Evolutionary conservation across 1,140 invertebrate genomes (phyloP), one percentile per base, ranked within the genome.

Genomic region (Scaptomyza pallida): DNA sequence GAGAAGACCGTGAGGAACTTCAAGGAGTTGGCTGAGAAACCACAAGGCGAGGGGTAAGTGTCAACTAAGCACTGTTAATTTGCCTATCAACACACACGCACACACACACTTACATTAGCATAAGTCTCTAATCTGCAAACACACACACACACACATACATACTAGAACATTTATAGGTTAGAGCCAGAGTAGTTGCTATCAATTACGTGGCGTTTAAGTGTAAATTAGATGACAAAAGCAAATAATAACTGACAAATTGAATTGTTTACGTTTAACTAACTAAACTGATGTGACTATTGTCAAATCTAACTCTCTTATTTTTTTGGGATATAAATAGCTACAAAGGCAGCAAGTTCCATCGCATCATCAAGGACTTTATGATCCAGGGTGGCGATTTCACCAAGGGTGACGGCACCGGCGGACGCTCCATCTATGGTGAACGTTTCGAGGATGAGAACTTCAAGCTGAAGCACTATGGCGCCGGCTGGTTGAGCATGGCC

Each of bases 391-490:
- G 97, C 60, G 97, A 98, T 90, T 98, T 98, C 88, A 98, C 97
- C 5, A 97, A 95, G 91, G 96, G 96, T 54, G 97, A 98, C 93
- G 97, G 97, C 75, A 98, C 97, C 90, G 97, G 97, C 92, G 96
- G 97, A 63, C 94, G 94, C 40, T 98, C 97, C 78, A 99, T 99
- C 83, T 99, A 97, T 90, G 98, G 98, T 60, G 96, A 97, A 45
- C 94, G 95, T 57, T 99, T 99, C 91, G 94, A 94, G 43, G 98
- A 99, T 93, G 98, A 99, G 91, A 99, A 99, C 93, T 99, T 99
- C 93, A 98, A 99, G 92, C 93, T 99, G 80, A 98, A 97, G 89
- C 99, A 99, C 90, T 98, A 98, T 91, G 98, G 98, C 52, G 95
- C 98, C 89, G 98, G 98, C 56, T 99, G 97, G 97, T 91, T 99